Percentiles rank a stretch among this genome's conserved stretches.
phyloP scores from a whole-genome alignment of 1,140 invertebrate species.

The Elysia chlorotica region DNA sequence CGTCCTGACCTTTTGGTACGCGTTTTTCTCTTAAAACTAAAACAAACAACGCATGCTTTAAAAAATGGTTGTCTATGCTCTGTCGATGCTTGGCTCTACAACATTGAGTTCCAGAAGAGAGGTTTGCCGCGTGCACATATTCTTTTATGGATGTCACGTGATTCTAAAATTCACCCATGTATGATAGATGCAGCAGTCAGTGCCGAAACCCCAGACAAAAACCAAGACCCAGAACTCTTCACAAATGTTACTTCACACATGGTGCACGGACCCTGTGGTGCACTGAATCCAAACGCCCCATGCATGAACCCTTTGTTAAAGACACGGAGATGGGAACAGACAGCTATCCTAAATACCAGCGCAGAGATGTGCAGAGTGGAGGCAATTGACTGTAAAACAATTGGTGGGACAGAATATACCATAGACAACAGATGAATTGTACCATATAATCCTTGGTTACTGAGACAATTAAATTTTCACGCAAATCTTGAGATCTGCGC shows the following conservation, averaged over 20 bases:
- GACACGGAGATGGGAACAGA: constrained; percentile 41
- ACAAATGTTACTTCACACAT: constrained; percentile 29
- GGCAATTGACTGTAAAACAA: not conserved
- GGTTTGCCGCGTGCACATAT: constrained; percentile 66
- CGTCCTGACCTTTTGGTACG: constrained; percentile 61
- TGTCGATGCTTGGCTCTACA: constrained; percentile 31
- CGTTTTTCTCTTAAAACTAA: constrained; percentile 65
- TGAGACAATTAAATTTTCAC: constrained; percentile 24
- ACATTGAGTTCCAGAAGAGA: constrained; percentile 65
- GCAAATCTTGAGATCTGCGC: constrained; percentile 34
- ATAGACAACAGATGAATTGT: constrained; percentile 35
- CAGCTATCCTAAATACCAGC: constrained; percentile 58
- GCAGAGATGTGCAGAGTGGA: constrained; percentile 31
- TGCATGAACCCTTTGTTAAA: constrained; percentile 35
- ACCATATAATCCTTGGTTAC: constrained; percentile 31
- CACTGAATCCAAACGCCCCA: constrained; percentile 23
- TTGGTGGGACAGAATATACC: constrained; percentile 1
- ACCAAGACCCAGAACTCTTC: constrained; percentile 21
- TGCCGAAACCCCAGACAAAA: not conserved
- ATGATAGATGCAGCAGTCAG: not conserved
- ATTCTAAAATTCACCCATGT: constrained; percentile 17
- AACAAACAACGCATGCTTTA: constrained; percentile 41
- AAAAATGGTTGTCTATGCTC: not conserved
- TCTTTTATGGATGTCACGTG: constrained; percentile 58
- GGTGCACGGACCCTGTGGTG: constrained; percentile 41